Base-by-base conservation (phyloP, 2,888 invertebrate genomes). In the Rutpela maculata region DNA sequence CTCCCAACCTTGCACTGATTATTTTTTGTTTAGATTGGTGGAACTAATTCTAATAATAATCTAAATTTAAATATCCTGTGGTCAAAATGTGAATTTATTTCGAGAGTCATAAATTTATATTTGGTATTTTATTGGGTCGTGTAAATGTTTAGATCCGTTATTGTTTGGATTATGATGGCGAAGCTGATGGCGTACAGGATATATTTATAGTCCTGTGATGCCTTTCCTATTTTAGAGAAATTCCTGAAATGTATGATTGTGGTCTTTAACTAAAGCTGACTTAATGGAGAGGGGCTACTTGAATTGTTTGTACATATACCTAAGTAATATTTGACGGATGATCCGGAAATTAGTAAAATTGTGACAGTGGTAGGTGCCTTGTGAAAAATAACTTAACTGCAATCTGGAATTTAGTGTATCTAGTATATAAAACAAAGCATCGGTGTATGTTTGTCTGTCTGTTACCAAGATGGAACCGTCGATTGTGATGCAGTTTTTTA, bases 71-170 rank as follows among this genome's bases (percentile, higher is more conserved):
- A 72, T 72, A 63, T 71, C 66, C 38, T 71, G 65, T 59, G 59
- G 9, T 26, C 18, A 50, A 75, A 65, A 65, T 55, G 5, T 18
- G 35, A 65, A 43, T 65, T 15, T 78, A 78, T 72, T 76, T 76
- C 66, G 38, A 63, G 75, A 65, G 69, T 57, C 60, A 26, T 70
- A 59, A 65, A 67, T 73, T 80, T 76, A 75, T 72, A 59, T 78
- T 73, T 69, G 43, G 69, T 73, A 31, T 75, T 72, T 59, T 77
- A 70, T 74, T 56, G 74, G 38, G 57, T 50, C 26, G 15, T 67
- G 75, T 22, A 19, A 68, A 74, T 77, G 75, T 76, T 80, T 63
- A 55, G 73, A 72, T 80, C 68, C 2, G 59, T 76, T 74, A 69
- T 70, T 74, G 43, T 77, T 72, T 77, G 67, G 72, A 62, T 72